Conservation (phyloP, 2,113 vertebrate genomes). For the Pycnonotus jocosus region DNA sequence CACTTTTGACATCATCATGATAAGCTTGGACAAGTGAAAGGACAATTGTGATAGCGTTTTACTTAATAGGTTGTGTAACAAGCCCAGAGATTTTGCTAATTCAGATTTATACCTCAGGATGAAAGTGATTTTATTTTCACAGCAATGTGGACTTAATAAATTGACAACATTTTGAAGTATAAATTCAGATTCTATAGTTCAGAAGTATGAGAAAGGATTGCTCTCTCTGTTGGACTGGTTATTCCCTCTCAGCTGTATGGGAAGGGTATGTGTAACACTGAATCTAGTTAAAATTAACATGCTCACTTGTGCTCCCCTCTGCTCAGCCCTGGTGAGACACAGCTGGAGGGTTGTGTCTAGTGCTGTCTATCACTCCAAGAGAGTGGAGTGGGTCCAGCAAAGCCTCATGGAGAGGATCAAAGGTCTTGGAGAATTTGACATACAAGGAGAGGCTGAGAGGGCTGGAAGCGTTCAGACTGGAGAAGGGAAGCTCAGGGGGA, state of each 20-base stretch:
- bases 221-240: background rate
- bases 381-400: background rate
- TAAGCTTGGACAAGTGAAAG: background rate
- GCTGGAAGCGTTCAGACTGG: background rate
- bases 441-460: background rate
- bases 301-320: background rate
- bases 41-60: background rate
- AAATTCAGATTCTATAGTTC: background rate
- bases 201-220: background rate
- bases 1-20: background rate
- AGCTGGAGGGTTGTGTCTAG: background rate
- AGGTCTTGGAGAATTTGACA: background rate
- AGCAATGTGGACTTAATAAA: background rate
- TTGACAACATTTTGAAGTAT: background rate
- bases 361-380: background rate
- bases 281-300: background rate
- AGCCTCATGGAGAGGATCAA: background rate
- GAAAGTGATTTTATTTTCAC: slow-evolving; percentile 1
- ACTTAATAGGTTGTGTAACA: background rate
- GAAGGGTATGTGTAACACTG: background rate
- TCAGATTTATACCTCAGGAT: slow-evolving; percentile 38
- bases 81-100: background rate
- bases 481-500: background rate
- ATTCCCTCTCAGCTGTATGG: background rate
- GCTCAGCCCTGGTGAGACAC: background rate